phyloP scores from a whole-genome alignment of 2,797 vertebrate species.

The Balearica regulorum region DNA sequence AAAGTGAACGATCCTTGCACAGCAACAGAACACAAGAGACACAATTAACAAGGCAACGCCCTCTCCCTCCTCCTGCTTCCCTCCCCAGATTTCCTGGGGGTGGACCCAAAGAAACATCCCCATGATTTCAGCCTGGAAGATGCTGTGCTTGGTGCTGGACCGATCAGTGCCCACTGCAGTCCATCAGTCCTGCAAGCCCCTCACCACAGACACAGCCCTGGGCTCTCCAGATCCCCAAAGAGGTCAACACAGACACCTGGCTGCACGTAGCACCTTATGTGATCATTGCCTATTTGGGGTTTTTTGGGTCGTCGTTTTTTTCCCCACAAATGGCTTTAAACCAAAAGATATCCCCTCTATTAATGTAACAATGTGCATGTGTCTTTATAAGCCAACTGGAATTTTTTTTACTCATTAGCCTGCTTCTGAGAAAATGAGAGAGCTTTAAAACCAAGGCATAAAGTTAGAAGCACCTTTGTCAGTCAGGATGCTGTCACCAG shows the following conservation, averaged over 20 bases:
- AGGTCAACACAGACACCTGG: neutral
- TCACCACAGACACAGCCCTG: neutral
- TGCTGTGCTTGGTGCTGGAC: neutral
- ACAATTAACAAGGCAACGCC: neutral
- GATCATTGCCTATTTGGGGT: neutral
- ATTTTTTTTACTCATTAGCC: neutral
- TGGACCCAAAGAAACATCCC: neutral
- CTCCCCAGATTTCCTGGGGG: neutral
- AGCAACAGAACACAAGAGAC: neutral
- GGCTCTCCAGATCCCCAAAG: neutral
- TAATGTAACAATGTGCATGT: neutral
- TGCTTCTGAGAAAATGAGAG: neutral
- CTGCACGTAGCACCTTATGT: neutral
- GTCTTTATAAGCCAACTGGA: neutral
- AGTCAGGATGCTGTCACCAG: neutral
- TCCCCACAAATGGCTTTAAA: neutral
- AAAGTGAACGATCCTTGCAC: neutral
- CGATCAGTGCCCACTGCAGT: neutral
- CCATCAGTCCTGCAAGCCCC: neutral
- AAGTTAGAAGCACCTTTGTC: neutral
- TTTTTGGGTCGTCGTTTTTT: accelerated
- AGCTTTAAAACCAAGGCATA: neutral
- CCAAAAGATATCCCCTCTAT: neutral
- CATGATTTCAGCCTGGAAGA: neutral
- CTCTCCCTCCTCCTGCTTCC: neutral